phyloP scores from a whole-genome alignment of 2,888 invertebrate species.

The Nephrotoma appendiculata region DNA sequence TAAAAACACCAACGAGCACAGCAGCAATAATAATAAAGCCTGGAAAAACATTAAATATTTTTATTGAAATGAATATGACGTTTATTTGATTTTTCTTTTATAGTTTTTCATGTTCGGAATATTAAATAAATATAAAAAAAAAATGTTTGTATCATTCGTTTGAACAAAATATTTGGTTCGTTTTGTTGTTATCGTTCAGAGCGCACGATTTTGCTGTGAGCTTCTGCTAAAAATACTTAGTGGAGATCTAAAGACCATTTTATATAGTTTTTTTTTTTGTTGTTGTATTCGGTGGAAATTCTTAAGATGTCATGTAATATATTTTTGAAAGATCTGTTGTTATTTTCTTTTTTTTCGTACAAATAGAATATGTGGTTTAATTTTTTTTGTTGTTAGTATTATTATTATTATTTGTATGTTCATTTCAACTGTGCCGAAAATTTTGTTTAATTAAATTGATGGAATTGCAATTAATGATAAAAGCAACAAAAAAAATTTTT shows the following conservation, averaged over 20 bases:
- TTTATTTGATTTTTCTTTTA: not conserved
- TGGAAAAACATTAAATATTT: not conserved
- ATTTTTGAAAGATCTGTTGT: not conserved
- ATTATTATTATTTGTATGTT: not conserved
- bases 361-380: not conserved
- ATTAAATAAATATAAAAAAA: not conserved
- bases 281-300: not conserved
- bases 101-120: not conserved
- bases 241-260: not conserved
- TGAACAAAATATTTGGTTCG: not conserved
- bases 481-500: not conserved
- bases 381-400: not conserved
- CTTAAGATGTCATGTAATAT: not conserved
- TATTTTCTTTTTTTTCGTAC: not conserved
- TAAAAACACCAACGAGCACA: not conserved
- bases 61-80: not conserved
- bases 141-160: not conserved
- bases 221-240: not conserved
- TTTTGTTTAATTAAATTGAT: not conserved
- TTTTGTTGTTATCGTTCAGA: not conserved
- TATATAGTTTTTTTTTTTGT: not conserved
- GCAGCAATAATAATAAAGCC: not conserved
- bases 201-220: not conserved
- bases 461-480: not conserved
- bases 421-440: not conserved